Percentiles rank a stretch among this genome's conserved stretches.
These are phyloP conservation scores for Tolmerus cingulatus DNA, from an alignment of 2,888 invertebrate species.

Conservation along the genomic window DNA sequence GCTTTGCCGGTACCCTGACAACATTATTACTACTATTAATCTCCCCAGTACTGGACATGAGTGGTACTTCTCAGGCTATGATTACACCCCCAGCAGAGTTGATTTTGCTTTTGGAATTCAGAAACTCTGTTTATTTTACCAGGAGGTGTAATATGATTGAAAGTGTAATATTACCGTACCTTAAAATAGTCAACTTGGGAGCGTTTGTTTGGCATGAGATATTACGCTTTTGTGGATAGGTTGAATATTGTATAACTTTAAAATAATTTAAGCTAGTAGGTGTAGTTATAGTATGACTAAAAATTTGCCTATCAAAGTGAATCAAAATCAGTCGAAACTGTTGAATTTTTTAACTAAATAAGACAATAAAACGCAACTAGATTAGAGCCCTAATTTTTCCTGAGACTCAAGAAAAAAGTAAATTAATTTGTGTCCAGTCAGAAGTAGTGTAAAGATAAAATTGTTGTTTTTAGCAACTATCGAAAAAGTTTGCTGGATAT, in stretches of 20 bases:
- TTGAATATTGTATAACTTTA: background rate
- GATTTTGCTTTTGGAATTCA: slow-evolving; percentile 5
- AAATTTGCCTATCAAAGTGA: too few species aligned
- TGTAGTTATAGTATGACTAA: too few species aligned
- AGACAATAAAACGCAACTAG: too few species aligned
- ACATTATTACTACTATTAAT: slow-evolving; percentile 45
- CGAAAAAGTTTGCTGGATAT: too few species aligned
- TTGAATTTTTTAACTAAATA: too few species aligned
- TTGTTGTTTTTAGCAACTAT: too few species aligned
- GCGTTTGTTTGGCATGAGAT: background rate
- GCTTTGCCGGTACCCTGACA: slow-evolving; percentile 12
- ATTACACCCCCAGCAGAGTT: background rate
- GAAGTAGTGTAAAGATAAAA: too few species aligned
- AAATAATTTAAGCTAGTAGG: background rate
- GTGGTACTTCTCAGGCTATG: background rate
- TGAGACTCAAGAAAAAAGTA: too few species aligned
- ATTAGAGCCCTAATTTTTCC: too few species aligned
- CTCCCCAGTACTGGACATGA: slow-evolving; percentile 3
- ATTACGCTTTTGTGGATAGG: background rate
- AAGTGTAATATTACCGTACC: slow-evolving; percentile 43
- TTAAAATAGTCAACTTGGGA: slow-evolving; percentile 12
- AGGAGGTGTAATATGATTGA: slow-evolving; percentile 46
- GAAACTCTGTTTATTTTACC: slow-evolving; percentile 45
- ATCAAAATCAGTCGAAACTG: too few species aligned
- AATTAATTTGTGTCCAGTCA: too few species aligned